A percentile compares a stretch with the other conserved stretches of the same genome.
Conservation (phyloP, 2,113 vertebrate species). For the Phylloscopus trochilus region DNA sequence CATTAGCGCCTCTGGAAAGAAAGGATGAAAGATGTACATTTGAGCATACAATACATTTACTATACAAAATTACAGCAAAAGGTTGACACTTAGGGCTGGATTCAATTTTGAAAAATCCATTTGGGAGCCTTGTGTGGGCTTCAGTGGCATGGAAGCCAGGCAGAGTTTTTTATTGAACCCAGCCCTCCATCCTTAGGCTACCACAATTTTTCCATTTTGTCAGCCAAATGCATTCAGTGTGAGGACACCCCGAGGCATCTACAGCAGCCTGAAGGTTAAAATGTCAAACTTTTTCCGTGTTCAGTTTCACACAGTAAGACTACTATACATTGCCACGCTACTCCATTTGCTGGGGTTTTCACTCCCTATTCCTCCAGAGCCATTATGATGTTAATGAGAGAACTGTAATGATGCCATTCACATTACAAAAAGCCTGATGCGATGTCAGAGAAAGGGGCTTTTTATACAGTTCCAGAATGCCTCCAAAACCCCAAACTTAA, state of each 20-base stretch:
- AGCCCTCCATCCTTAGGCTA: slow-evolving; percentile 47
- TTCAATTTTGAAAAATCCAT: slow-evolving; percentile 46
- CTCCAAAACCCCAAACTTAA: slow-evolving; percentile 46
- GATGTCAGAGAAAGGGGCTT: slow-evolving; percentile 56
- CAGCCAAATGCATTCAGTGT: slow-evolving; percentile 14
- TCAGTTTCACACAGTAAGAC: slow-evolving; percentile 14
- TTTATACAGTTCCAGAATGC: slow-evolving; percentile 57
- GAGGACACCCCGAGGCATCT: slow-evolving; percentile 38
- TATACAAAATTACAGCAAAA: slow-evolving; percentile 28
- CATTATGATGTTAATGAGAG: slow-evolving; percentile 68
- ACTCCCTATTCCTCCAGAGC: slow-evolving; percentile 47
- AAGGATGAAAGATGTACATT: slow-evolving; percentile 22
- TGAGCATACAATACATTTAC: background rate
- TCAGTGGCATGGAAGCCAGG: slow-evolving; percentile 36
- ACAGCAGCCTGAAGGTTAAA: slow-evolving; percentile 56
- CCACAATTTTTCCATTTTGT: slow-evolving; percentile 35
- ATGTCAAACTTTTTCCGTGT: slow-evolving; percentile 25
- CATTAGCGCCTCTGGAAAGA: slow-evolving; percentile 35
- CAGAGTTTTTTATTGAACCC: slow-evolving; percentile 33
- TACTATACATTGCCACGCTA: slow-evolving; percentile 7
- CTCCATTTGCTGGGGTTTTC: slow-evolving; percentile 55
- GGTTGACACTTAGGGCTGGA: slow-evolving; percentile 15
- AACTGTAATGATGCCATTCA: slow-evolving; percentile 69
- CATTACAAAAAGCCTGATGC: slow-evolving; percentile 52
- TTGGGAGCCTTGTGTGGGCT: slow-evolving; percentile 47